Evolutionary conservation across 2,797 vertebrate genomes (phyloP).

Genomic region (Centropyge bicolor): DNA sequence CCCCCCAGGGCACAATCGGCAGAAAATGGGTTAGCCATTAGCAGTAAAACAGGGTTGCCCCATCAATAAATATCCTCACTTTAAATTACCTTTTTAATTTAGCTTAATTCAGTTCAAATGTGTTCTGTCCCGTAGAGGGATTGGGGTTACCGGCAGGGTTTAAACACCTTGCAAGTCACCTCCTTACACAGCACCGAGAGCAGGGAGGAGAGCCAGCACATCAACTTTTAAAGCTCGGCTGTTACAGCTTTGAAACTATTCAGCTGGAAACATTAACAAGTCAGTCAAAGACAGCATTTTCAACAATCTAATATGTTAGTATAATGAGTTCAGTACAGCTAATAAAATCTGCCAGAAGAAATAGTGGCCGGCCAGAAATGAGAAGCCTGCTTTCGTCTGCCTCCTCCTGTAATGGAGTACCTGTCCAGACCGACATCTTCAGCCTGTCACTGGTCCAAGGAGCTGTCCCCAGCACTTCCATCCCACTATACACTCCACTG

Average conservation of each 20-base stretch:
- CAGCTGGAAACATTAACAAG: not conserved
- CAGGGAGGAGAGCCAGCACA: not conserved
- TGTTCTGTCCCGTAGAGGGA: not conserved
- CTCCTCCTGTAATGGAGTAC: too few relatives aligned
- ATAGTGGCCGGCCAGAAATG: not conserved
- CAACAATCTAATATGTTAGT: not conserved
- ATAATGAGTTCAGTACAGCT: not conserved
- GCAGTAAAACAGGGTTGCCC: conserved; percentile 26
- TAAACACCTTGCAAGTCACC: conserved; percentile 15
- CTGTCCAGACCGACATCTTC: too few relatives aligned
- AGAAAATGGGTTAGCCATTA: conserved; percentile 39
- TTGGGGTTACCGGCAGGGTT: not conserved
- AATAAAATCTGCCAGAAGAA: not conserved
- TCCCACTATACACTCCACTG: too few relatives aligned
- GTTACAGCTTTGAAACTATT: not conserved
- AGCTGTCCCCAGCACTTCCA: too few relatives aligned
- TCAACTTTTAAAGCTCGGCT: not conserved
- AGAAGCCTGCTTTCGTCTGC: not conserved
- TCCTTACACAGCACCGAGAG: not conserved
- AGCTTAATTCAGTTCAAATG: conserved; percentile 31
- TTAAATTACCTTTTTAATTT: conserved; percentile 45
- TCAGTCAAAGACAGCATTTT: not conserved
- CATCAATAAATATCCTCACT: conserved; percentile 34
- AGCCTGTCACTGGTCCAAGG: too few relatives aligned
- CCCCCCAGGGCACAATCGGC: conserved; percentile 2